These are phyloP conservation scores for Calameuta pallipes DNA, from an alignment of 2,888 invertebrate species.

Conservation along the genomic window DNA sequence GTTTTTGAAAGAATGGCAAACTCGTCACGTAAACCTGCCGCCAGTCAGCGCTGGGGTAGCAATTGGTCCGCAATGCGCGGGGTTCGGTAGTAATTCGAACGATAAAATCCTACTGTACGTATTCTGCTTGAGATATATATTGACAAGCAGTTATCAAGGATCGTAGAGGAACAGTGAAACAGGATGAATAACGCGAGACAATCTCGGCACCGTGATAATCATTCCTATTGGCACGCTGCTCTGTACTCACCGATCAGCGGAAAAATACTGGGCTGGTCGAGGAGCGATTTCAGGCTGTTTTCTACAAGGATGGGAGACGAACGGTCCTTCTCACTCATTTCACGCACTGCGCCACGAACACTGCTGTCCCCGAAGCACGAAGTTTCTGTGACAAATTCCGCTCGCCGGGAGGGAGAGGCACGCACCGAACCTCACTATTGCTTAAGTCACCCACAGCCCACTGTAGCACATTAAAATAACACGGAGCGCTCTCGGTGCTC, in stretches of 20 bases:
- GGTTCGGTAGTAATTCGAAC: conserved; percentile 11
- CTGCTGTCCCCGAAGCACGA: conserved; percentile 22
- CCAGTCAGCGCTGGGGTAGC: conserved; percentile 47
- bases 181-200: too few species aligned
- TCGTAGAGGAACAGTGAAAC: too few species aligned
- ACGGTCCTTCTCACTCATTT: conserved; percentile 92
- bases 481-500: conserved; percentile 52
- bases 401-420: conserved; percentile 48
- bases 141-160: too few species aligned
- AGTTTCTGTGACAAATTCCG: conserved; percentile 34
- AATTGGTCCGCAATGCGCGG: conserved; percentile 28
- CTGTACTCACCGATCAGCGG: conserved; percentile 63
- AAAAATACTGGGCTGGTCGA: conserved; percentile 76
- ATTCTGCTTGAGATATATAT: too few species aligned
- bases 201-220: too few species aligned
- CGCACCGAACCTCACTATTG: conserved; percentile 43
- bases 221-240: too few species aligned
- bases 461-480: conserved; percentile 58
- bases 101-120: too few species aligned
- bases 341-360: conserved; percentile 67
- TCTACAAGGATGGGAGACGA: conserved; percentile 89
- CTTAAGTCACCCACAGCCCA: conserved; percentile 46
- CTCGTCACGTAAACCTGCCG: conserved; percentile 26
- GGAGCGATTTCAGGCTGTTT: conserved; percentile 88
- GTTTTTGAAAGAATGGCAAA: too few species aligned